Evolutionary conservation across 2,888 invertebrate genomes (phyloP).

Genomic region (Cistogaster globosa): DNA sequence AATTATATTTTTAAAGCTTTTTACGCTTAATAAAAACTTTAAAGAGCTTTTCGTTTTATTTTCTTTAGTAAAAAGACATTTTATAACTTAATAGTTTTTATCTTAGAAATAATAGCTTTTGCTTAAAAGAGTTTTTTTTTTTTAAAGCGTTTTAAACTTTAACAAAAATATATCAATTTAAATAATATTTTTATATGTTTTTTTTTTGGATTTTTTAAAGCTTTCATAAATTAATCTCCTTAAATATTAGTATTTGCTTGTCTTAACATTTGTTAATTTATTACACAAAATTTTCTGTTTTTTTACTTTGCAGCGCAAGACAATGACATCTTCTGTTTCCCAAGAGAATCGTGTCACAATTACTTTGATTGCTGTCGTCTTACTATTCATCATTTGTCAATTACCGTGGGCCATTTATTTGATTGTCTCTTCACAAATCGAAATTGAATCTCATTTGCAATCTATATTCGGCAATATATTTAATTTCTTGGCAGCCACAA

Average conservation of each 20-base stretch:
- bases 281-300: slow-evolving; percentile 11
- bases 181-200: not conserved
- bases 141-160: too few species aligned
- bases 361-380: slow-evolving; percentile 89
- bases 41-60: too few species aligned
- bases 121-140: too few species aligned
- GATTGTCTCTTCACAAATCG: slow-evolving; percentile 76
- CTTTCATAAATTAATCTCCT: not conserved
- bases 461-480: slow-evolving; percentile 88
- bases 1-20: too few species aligned
- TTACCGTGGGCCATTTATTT: slow-evolving; percentile 87
- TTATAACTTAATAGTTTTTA: too few species aligned
- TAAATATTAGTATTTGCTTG: too few species aligned
- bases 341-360: slow-evolving; percentile 90
- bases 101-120: too few species aligned
- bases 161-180: not conserved
- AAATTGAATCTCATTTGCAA: slow-evolving; percentile 73
- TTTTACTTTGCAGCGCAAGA: slow-evolving; percentile 79
- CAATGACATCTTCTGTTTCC: slow-evolving; percentile 82
- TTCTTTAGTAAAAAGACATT: too few species aligned
- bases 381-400: slow-evolving; percentile 90
- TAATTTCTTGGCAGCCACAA: slow-evolving; percentile 88
- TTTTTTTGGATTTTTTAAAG: not conserved
- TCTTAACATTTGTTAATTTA: not conserved
- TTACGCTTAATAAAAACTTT: too few species aligned